A percentile compares a stretch with the other conserved stretches of the same genome.
These are phyloP conservation scores for Aphelinus certus DNA, from an alignment of 1,140 invertebrate species.

Conservation along the genomic window DNA sequence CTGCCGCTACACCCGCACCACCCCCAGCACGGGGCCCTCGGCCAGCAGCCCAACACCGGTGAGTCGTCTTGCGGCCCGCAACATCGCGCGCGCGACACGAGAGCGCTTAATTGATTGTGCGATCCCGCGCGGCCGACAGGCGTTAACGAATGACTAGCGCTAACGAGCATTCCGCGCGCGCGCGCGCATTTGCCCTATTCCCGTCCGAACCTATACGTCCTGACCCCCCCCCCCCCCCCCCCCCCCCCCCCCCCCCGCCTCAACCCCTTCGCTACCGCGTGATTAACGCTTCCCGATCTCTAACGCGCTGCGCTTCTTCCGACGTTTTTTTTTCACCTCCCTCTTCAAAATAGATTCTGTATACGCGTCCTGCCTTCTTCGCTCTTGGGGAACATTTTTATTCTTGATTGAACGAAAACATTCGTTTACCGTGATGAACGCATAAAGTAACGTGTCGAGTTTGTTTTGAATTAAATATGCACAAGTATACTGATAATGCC, in stretches of 20 bases:
- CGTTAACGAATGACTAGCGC: conserved; percentile 66
- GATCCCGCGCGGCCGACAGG: conserved; percentile 62
- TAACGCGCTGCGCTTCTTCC: too few species aligned
- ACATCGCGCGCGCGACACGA: too few species aligned
- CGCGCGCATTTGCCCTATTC: conserved; percentile 48
- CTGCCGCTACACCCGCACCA: conserved; percentile 69
- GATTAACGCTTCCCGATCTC: too few species aligned
- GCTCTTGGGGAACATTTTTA: neutral
- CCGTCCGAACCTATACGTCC: conserved; percentile 44
- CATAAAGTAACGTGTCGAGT: too few species aligned
- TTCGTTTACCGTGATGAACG: too few species aligned
- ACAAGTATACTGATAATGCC: too few species aligned
- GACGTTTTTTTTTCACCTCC: neutral
- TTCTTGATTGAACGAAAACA: too few species aligned
- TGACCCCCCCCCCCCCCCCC: conserved; percentile 24
- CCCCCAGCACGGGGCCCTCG: conserved; percentile 62
- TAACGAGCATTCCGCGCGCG: conserved; percentile 63
- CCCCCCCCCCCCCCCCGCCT: conserved; percentile 14
- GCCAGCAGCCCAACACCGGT: conserved; percentile 50
- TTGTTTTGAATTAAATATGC: too few species aligned
- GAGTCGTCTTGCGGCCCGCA: neutral
- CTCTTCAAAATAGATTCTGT: neutral
- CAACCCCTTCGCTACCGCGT: neutral
- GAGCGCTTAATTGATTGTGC: conserved; percentile 61
- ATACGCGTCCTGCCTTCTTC: neutral